Percentiles rank a stretch among this genome's conserved stretches.
phyloP scores from a whole-genome alignment of 2,113 vertebrate species.

The Corythornis madagascariensis region DNA sequence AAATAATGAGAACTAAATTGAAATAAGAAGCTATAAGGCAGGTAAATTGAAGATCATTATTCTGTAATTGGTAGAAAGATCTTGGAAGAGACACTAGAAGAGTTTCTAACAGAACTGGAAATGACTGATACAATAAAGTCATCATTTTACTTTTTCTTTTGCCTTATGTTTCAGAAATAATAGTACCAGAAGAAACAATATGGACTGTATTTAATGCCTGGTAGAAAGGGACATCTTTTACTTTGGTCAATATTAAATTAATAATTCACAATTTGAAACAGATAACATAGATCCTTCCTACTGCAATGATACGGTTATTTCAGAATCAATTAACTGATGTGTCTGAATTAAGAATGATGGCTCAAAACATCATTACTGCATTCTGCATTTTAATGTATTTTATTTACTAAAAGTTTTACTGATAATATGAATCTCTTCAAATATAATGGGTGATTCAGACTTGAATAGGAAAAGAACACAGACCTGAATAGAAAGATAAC shows the following conservation, averaged over 20 bases:
- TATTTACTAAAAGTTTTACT: not conserved
- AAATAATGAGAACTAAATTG: not conserved
- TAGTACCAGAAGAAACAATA: not conserved
- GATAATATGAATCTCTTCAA: not conserved
- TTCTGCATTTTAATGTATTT: not conserved
- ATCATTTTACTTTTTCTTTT: not conserved
- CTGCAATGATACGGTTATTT: not conserved
- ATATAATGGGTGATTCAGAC: not conserved
- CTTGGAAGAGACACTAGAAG: not conserved
- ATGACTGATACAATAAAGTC: not conserved
- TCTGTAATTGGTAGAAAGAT: not conserved
- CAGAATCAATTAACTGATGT: constrained; percentile 16
- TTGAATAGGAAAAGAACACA: not conserved
- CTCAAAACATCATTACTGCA: not conserved
- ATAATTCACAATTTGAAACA: not conserved
- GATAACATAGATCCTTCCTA: not conserved
- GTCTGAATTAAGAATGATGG: not conserved
- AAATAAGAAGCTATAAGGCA: not conserved
- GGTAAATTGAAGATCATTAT: not conserved
- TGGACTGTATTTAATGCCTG: not conserved
- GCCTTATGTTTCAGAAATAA: not conserved
- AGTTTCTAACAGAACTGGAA: not conserved
- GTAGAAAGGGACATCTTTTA: not conserved
- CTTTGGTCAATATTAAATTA: not conserved
- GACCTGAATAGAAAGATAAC: not conserved